Base-by-base conservation (phyloP, 2,113 vertebrate genomes). In the Glareola pratincola region DNA sequence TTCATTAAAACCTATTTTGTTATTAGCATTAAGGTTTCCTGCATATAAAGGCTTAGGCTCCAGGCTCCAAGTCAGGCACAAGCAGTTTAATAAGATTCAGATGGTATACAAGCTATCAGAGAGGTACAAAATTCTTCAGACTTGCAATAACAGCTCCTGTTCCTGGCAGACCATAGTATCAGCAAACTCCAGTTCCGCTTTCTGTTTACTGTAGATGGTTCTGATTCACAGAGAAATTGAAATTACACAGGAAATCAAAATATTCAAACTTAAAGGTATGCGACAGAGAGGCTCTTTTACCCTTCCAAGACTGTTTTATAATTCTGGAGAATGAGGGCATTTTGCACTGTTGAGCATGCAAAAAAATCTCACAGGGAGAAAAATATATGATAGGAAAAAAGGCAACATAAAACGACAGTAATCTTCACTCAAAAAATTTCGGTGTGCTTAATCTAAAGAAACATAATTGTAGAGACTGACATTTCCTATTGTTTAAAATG, bases 211-310 rank as follows among this genome's bases (percentile, higher is more conserved):
- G 83, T 93, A 96, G 96, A 97, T 97, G 92, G 79, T 97, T 97
- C 97, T 97, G 91, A 96, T 97, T 97, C 92, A 95, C 88, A 97
- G 96, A 41, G 1, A 97, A 93, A 97, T 97, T 96, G 96, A 97
- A 97, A 97, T 97, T 97, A 95, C 95, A 97, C 84, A 97, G 95
- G 84, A 97, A 97, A 97, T 96, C 75, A 91, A 98, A 97, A 97
- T 96, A 97, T 78, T 91, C 82, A 88, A 24, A 94, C 67, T 92
- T 94, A 95, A 98, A 98, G 85, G 74, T 86, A 88, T 86, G 81
- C 0, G 8, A 94, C 67, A 92, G 90, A 91, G 56, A 91, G 53
- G 76, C 11, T 91, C n/a, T 95, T 96, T 96, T 82, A 95, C 79
- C 48, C 86, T 94, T 96, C 63, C 43, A 67, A 96, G 67, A 81